phyloP scores from a whole-genome alignment of 2,888 invertebrate genomes.

The Amphipoea oculea region DNA sequence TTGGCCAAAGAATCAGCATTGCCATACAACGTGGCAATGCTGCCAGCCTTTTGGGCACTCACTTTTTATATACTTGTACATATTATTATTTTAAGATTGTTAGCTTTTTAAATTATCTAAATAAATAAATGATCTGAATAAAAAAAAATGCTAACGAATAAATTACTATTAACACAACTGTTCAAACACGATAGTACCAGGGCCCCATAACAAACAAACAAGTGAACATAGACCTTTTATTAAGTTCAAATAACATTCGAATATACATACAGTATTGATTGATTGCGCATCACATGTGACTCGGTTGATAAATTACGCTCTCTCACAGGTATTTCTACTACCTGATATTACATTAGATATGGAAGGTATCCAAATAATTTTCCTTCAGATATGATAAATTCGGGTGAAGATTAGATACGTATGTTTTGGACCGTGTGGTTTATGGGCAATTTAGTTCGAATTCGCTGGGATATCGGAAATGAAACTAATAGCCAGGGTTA shows the following conservation, averaged over 20 bases:
- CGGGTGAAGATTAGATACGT: conserved; percentile 4
- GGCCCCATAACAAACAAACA: conserved; percentile 31
- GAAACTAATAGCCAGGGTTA: neutral
- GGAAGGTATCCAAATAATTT: conserved; percentile 45
- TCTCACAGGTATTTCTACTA: conserved; percentile 4
- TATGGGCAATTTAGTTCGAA: conserved; percentile 8
- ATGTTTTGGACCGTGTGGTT: conserved; percentile 26
- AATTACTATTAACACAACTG: conserved; percentile 5
- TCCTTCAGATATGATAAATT: conserved; percentile 32
- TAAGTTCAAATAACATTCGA: conserved; percentile 40
- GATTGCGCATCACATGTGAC: conserved; percentile 42
- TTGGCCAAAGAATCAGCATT: no score
- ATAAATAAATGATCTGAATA: no score
- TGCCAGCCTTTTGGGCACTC: no score
- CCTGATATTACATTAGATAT: conserved; percentile 27
- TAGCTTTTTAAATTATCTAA: no score
- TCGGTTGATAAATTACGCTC: conserved; percentile 45
- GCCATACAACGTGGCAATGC: no score
- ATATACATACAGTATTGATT: conserved; percentile 50
- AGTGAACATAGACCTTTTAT: conserved; percentile 29
- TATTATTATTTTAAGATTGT: no score
- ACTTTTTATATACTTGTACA: no score
- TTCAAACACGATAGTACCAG: conserved; percentile 36
- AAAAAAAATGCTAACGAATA: neutral
- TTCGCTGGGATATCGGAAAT: neutral